Percentiles rank a stretch among this genome's conserved stretches.
Evolutionary conservation across 2,797 vertebrate genomes (phyloP).

Genomic region (Ambastaia sidthimunki): DNA sequence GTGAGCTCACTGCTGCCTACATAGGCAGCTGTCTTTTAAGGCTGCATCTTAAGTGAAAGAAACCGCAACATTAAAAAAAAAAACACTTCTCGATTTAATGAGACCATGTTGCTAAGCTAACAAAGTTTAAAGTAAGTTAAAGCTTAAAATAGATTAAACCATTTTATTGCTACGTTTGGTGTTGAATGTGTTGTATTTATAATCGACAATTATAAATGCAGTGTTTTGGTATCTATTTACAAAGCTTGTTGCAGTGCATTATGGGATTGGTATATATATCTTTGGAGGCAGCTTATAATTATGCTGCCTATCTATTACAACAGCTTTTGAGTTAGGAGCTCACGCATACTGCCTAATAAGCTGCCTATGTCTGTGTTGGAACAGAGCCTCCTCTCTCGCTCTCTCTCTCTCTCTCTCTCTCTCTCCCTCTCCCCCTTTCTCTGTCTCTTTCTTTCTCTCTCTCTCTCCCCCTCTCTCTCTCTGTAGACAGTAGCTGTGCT

Average conservation of each 20-base stretch:
- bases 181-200: no score
- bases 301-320: not conserved
- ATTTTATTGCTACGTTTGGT: no score
- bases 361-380: not conserved
- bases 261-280: no score
- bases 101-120: no score
- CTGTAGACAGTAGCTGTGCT: constrained; percentile 76
- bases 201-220: no score
- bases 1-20: not conserved
- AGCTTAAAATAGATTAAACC: no score
- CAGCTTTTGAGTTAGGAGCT: constrained; percentile 1
- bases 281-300: not conserved
- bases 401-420: constrained; percentile 50
- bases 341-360: not conserved
- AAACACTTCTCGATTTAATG: no score
- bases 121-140: no score
- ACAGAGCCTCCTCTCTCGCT: constrained; percentile 30
- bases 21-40: not conserved
- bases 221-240: no score
- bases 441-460: constrained; percentile 6
- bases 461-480: constrained; percentile 48
- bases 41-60: no score
- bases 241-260: no score
- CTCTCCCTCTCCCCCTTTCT: constrained; percentile 51
- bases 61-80: no score